These are phyloP conservation scores for Brenthis ino DNA, from an alignment of 2,888 invertebrate species.

Conservation along the genomic window DNA sequence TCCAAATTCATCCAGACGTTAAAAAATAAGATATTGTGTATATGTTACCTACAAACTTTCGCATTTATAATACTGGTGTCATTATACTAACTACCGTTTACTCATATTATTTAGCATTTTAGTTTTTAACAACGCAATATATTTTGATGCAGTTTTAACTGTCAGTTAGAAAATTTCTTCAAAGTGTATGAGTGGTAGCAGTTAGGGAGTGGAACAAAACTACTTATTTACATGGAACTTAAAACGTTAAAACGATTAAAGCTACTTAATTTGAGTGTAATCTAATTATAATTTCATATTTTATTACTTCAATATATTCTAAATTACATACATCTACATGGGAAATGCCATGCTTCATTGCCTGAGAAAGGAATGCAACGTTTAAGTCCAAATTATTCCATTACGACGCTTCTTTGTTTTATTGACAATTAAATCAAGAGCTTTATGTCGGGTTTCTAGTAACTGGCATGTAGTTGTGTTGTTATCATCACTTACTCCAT, in stretches of 20 bases:
- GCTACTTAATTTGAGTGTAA: conserved; percentile 8
- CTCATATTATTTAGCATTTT: no score
- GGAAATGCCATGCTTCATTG: conserved; percentile 55
- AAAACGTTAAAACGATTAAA: background rate
- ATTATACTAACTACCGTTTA: no score
- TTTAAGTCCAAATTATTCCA: conserved; percentile 34
- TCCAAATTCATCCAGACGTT: no score
- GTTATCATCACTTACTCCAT: conserved; percentile 30
- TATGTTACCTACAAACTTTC: no score
- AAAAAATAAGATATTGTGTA: no score
- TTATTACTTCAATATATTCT: conserved; percentile 26
- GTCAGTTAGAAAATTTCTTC: no score
- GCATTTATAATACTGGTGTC: no score
- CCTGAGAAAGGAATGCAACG: conserved; percentile 46
- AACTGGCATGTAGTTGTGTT: conserved; percentile 19
- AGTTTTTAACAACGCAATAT: no score
- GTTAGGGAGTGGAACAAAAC: no score
- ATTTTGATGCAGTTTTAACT: no score
- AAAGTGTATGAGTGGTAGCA: no score
- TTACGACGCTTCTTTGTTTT: conserved; percentile 42
- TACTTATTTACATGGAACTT: background rate
- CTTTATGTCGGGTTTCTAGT: conserved; percentile 26
- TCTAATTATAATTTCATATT: conserved; percentile 36
- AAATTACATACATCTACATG: conserved; percentile 42
- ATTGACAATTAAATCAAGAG: conserved; percentile 42